Evolutionary conservation across 92 coral and sea anemone genomes (phyloP), one percentile per base, ranked within the genome.

Genomic region (Palythoa heliodiscus): DNA sequence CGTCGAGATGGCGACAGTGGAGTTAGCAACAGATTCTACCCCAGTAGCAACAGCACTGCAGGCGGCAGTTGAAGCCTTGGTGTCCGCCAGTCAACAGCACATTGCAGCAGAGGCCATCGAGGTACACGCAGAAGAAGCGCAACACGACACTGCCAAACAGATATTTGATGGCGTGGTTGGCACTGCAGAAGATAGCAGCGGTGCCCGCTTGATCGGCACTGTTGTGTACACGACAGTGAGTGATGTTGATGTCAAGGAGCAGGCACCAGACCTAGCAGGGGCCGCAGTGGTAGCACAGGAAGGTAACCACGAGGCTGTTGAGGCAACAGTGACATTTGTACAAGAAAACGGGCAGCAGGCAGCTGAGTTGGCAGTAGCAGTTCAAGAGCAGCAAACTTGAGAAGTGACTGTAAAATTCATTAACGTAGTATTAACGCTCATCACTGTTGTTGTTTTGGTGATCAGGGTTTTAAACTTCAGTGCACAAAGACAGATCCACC

Each of bases 61-160:
- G 86, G 98, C 98, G 4, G 98, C 98, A 1, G 98, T 94, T 63
- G 98, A 94, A 76, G 98, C 98, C 12, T 80, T 94, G 83, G 98
- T 94, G 40, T 94, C 98, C 7, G 98, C 98, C 76, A 94, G 98
- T 64, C 98, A 94, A 84, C 98, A 94, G 53, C 98, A 94, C 88
- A 88, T 92, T 35, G 88, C 97, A 13, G 91, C 90, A 22, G 94
- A 89, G 63, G 87, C 93, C 52, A 93, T 93, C 43, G 97, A 90
- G 71, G 88, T 90, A 6, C 86, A 89, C 19, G 47, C 90, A 14
- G 93, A 84, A 63, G 94, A 92, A 58, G 52, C 93, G 7, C 84
- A 80, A 11, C 84, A 80, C 17, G 48, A 90, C 72, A 82, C 89
- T 14, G 93, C 91, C 0, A 92, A 92, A 86, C 93, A 90, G 80